Percentiles rank a stretch among this genome's conserved stretches.
These are phyloP conservation scores for Drosophila kohkoa DNA, from an alignment of 1,140 invertebrate genomes.

Conservation along the genomic window DNA sequence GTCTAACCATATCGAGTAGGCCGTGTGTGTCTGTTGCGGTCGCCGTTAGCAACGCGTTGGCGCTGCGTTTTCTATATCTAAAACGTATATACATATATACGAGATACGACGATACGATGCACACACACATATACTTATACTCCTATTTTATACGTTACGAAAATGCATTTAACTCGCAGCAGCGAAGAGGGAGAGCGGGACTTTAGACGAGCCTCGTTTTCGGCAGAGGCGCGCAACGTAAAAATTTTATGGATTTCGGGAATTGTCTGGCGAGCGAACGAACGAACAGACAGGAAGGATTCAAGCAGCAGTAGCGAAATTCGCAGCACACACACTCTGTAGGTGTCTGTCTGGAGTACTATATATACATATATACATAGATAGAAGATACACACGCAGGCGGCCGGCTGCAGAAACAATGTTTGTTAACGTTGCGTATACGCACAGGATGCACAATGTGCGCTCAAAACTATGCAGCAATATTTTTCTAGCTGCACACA, in stretches of 20 bases:
- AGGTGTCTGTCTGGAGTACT: slow-evolving; percentile 61
- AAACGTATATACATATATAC: neutral
- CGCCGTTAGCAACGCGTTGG: slow-evolving; percentile 77
- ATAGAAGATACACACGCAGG: neutral
- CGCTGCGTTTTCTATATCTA: slow-evolving; percentile 63
- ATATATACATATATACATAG: slow-evolving; percentile 29
- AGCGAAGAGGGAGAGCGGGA: neutral
- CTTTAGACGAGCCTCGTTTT: slow-evolving; percentile 26
- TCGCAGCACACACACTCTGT: slow-evolving; percentile 38
- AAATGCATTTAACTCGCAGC: slow-evolving; percentile 77
- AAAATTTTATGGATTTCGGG: slow-evolving; percentile 48
- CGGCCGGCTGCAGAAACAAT: neutral
- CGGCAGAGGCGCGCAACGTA: slow-evolving; percentile 40
- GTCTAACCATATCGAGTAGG: slow-evolving; percentile 69
- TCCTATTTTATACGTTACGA: slow-evolving; percentile 71
- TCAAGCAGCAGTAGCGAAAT: slow-evolving; percentile 25
- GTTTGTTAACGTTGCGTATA: slow-evolving; percentile 42
- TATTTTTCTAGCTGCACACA: slow-evolving; percentile 51
- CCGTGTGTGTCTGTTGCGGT: slow-evolving; percentile 79
- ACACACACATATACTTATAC: slow-evolving; percentile 19
- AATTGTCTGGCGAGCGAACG: neutral
- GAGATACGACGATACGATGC: neutral
- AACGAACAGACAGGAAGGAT: neutral
- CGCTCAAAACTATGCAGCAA: slow-evolving; percentile 63
- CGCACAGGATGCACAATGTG: slow-evolving; percentile 43